phyloP scores from a whole-genome alignment of 1,140 invertebrate species.

The Drosophila pectinifera region DNA sequence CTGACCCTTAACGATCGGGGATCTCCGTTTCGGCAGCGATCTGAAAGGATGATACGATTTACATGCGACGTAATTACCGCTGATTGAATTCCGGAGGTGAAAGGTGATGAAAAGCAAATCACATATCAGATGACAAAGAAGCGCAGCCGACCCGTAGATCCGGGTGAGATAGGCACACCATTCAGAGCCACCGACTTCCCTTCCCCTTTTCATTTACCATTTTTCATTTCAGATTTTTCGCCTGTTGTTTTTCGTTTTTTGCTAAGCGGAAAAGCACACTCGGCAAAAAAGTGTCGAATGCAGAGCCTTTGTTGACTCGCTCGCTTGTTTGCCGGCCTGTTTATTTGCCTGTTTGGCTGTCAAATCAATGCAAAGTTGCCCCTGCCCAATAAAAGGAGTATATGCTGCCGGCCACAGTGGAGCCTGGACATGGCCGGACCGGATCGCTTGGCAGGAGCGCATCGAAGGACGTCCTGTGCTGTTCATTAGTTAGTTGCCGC shows the following conservation, averaged over 20 bases:
- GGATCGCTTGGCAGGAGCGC: neutral
- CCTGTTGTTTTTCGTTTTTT: conserved; percentile 4
- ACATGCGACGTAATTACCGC: conserved; percentile 72
- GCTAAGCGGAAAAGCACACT: conserved; percentile 55
- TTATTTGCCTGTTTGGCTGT: conserved; percentile 53
- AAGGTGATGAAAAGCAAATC: conserved; percentile 55
- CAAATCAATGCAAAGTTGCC: conserved; percentile 35
- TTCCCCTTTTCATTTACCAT: neutral
- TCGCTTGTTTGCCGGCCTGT: conserved; percentile 50
- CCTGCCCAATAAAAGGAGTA: neutral
- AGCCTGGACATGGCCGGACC: neutral
- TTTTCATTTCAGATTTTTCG: neutral
- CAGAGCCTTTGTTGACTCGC: conserved; percentile 49
- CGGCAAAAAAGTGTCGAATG: conserved; percentile 29
- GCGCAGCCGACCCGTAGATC: conserved; percentile 34
- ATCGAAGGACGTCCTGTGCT: neutral
- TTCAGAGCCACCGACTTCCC: neutral
- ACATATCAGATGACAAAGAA: conserved; percentile 65
- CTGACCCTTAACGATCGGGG: conserved; percentile 3
- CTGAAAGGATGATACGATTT: conserved; percentile 40
- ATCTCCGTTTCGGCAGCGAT: conserved; percentile 28
- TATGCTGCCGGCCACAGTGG: conserved; percentile 15
- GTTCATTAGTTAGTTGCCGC: conserved; percentile 54
- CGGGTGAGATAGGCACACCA: conserved; percentile 34
- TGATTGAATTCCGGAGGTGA: conserved; percentile 69